These are phyloP conservation scores for Oreochromis aureus DNA, from an alignment of 2,113 vertebrate species.

Conservation along the genomic window DNA sequence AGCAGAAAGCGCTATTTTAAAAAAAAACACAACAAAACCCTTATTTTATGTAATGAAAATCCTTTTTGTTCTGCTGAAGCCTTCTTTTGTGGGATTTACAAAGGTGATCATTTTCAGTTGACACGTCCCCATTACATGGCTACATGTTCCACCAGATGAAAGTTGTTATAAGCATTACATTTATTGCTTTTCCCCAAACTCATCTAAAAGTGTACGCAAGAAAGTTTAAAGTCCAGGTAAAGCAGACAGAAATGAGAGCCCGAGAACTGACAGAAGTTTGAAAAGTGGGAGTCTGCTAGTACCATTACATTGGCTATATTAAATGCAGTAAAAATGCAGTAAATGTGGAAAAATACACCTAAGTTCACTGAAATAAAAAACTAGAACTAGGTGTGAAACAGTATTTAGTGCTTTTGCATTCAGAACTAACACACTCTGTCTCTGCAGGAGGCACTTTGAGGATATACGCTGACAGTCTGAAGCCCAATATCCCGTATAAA, in stretches of 20 bases:
- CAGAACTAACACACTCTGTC: neutral
- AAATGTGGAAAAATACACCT: neutral
- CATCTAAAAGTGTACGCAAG: neutral
- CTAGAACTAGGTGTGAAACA: neutral
- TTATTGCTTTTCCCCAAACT: neutral
- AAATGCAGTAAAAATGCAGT: neutral
- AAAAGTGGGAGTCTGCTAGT: neutral
- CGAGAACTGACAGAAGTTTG: neutral
- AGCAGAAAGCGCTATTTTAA: conserved; percentile 13
- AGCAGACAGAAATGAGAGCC: neutral
- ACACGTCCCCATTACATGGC: neutral
- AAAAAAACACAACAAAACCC: neutral
- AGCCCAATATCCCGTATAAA: conserved; percentile 97
- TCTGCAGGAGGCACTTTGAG: conserved; percentile 87
- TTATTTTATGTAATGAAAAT: conserved; percentile 16
- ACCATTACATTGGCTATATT: neutral
- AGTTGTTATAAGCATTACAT: neutral
- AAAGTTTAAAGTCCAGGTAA: neutral
- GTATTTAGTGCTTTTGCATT: neutral
- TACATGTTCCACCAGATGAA: neutral
- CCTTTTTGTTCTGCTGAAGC: conserved; percentile 4
- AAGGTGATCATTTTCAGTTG: conserved; percentile 26
- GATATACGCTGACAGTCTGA: conserved; percentile 96
- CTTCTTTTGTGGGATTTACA: conserved; percentile 5
- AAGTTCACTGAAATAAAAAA: neutral